phyloP scores from a whole-genome alignment of 2,797 vertebrate species.

The Morelia viridis region DNA sequence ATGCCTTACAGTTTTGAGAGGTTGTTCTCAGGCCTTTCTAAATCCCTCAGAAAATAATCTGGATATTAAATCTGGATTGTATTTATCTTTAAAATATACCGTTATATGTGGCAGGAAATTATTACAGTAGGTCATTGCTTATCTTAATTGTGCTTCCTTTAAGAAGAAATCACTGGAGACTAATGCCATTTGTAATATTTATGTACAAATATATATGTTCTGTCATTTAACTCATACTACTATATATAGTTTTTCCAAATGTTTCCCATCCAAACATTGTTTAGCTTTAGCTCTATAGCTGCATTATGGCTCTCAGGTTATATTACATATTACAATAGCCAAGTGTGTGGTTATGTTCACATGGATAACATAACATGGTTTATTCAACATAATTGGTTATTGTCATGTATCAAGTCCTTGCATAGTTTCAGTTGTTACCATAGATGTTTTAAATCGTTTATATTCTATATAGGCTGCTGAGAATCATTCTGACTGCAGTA shows the following conservation, averaged over 20 bases:
- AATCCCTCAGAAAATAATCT: neutral
- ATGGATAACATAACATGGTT: neutral
- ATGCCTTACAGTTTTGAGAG: neutral
- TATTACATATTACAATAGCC: neutral
- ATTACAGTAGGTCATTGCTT: neutral
- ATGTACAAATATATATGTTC: neutral
- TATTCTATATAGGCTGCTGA: neutral
- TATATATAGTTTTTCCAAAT: too few relatives aligned
- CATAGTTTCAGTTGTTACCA: neutral
- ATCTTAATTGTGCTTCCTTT: neutral
- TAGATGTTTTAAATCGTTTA: neutral
- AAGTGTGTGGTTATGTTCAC: neutral
- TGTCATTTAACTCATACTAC: neutral
- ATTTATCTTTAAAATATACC: neutral
- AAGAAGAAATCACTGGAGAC: neutral
- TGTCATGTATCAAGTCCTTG: neutral
- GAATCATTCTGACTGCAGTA: neutral
- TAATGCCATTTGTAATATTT: neutral
- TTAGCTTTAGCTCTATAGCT: neutral
- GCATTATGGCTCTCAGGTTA: neutral
- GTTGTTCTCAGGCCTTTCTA: neutral
- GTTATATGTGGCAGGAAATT: neutral
- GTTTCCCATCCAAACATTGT: neutral
- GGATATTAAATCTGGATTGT: neutral
- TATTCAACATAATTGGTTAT: neutral